Evolutionary conservation across 2,888 invertebrate species (phyloP), one percentile per base, ranked within the genome.

Genomic region (Ormyrus pomaceus): DNA sequence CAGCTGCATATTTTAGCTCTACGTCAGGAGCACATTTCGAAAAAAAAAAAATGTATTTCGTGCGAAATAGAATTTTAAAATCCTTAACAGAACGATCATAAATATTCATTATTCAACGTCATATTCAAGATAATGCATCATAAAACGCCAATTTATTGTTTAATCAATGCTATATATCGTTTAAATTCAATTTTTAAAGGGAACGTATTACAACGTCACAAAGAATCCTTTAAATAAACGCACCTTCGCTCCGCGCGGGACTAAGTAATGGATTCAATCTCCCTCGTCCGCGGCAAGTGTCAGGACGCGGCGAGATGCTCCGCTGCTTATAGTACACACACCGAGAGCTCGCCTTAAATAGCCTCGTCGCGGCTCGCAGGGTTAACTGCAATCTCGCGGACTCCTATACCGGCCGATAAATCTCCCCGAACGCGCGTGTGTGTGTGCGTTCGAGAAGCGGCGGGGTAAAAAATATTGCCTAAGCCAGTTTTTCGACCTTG

Each of bases 241-340:
- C 56, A 9, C 34, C 13, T 69, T 13, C 45, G 6, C 10, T n/a
- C 10, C 68, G 45, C 46, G 13, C 46, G n/a, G 51, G 48, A 58
- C 58, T 69, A 69, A 69, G 48, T 69, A 69, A 56, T 5, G 46
- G 69, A 58, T 69, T 69, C 46, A 56, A 69, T 69, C 56, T 58
- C 48, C 69, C 46, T 69, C 55, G 11, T 68, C 53, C 45, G 45
- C 53, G 53, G 64, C 48, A 6, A 34, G 34, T 34, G 34, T 34
- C 34, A 34, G 34, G 34, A 34, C 34, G 4, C 34, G 34, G 34
- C 34, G 34, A 34, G 34, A 34, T 34, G 34, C 34, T 34, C 34
- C 34, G 34, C 34, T 34, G 4, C 34, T 34, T 34, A 34, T 3
- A 34, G 34, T 19, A 19, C 1, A 19, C 19, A 19, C 19, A 19